A percentile compares a stretch with the other conserved stretches of the same genome.
These are phyloP conservation scores for Siniperca undulata DNA, from an alignment of 2,797 vertebrate species.

Conservation along the genomic window DNA sequence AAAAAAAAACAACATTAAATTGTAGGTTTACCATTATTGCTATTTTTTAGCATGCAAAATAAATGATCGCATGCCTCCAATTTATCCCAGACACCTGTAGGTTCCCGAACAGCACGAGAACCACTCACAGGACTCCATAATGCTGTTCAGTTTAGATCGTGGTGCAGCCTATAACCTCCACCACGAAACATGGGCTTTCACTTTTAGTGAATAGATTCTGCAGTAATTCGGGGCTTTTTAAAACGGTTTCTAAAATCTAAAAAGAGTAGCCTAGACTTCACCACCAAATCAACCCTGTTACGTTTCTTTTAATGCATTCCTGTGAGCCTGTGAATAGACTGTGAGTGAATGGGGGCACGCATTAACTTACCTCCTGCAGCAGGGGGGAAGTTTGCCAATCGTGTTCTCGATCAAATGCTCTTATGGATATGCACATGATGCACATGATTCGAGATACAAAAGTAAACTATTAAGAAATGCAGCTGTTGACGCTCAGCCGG, in stretches of 20 bases:
- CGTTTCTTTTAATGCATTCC: not conserved
- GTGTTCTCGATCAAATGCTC: slow-evolving; percentile 6
- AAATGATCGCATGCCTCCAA: not conserved
- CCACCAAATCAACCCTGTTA: not conserved
- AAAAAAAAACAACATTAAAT: not conserved
- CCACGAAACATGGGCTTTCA: not conserved
- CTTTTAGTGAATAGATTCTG: not conserved
- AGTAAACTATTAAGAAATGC: slow-evolving; percentile 32
- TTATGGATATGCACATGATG: slow-evolving; percentile 65
- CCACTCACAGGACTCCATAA: not conserved
- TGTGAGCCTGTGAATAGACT: slow-evolving; percentile 20
- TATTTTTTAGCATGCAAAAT: not conserved
- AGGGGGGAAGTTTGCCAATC: slow-evolving; percentile 39
- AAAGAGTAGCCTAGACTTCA: not conserved
- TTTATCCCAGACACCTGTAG: not conserved
- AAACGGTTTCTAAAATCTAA: not conserved
- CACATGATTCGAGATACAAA: slow-evolving; percentile 39
- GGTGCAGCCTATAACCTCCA: not conserved
- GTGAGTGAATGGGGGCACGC: slow-evolving; percentile 13
- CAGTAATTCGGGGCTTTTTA: not conserved
- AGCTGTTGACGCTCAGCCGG: slow-evolving; percentile 35
- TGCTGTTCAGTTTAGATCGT: not conserved
- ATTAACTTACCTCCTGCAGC: slow-evolving; percentile 38
- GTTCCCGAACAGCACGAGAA: not conserved
- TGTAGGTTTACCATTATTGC: not conserved